Evolutionary conservation across 2,888 invertebrate species (phyloP).

Genomic region (Galeopsomyia nigrocyanea): DNA sequence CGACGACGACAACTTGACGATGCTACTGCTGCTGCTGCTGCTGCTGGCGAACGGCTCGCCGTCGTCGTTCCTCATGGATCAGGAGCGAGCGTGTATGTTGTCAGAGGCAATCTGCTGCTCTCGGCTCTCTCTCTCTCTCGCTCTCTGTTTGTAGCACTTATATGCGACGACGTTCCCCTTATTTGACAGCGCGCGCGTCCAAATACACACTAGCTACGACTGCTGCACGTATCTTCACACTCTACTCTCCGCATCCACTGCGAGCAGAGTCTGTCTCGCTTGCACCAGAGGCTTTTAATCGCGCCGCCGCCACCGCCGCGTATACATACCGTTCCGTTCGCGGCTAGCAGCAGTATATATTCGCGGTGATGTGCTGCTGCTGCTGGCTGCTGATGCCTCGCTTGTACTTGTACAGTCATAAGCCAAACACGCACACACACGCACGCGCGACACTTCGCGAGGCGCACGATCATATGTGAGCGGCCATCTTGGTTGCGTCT

Average conservation of each 20-base stretch:
- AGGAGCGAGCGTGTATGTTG: background rate
- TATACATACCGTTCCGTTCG: too few species aligned
- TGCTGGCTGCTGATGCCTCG: too few species aligned
- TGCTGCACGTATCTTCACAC: too few species aligned
- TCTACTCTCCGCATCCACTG: too few species aligned
- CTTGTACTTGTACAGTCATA: too few species aligned
- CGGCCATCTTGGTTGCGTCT: constrained; percentile 59
- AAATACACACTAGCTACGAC: too few species aligned
- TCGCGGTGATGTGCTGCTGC: too few species aligned
- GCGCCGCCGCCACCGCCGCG: background rate
- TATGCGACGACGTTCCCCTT: background rate
- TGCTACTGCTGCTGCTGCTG: constrained; percentile 13
- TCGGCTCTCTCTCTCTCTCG: too few species aligned
- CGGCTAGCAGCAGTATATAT: too few species aligned
- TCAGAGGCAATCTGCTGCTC: background rate
- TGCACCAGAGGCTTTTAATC: background rate
- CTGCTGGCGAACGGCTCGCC: constrained; percentile 19
- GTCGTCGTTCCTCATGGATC: constrained; percentile 44
- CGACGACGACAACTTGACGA: background rate
- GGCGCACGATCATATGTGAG: constrained; percentile 57
- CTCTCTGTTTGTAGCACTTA: too few species aligned
- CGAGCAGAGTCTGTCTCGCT: background rate
- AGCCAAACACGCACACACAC: background rate
- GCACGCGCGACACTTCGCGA: background rate
- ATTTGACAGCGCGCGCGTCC: background rate